Evolutionary conservation across 2,113 vertebrate genomes (phyloP).

Genomic region (Salminus brasiliensis): DNA sequence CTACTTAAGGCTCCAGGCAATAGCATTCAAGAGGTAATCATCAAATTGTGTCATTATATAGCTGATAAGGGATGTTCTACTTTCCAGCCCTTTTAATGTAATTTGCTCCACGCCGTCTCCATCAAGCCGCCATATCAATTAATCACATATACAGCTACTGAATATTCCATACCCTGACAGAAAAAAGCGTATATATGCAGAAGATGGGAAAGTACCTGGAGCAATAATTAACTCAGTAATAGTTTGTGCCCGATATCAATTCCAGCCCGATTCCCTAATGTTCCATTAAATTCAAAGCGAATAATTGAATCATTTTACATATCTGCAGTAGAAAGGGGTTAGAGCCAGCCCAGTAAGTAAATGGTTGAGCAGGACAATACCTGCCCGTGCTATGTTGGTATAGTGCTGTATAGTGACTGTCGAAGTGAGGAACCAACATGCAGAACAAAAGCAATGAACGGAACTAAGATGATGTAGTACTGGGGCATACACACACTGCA

Average conservation of each 20-base stretch:
- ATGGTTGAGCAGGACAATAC: constrained; percentile 47
- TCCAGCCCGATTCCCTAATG: constrained; percentile 57
- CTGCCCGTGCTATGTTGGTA: constrained; percentile 33
- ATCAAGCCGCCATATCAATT: constrained; percentile 52
- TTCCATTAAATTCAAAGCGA: constrained; percentile 56
- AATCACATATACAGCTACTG: constrained; percentile 42
- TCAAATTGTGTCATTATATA: constrained; percentile 40
- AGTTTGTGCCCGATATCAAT: constrained; percentile 59
- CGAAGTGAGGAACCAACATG: constrained; percentile 15
- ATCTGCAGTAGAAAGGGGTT: constrained; percentile 49
- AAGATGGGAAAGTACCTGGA: constrained; percentile 53
- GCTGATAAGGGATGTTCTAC: constrained; percentile 41
- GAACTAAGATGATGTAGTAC: constrained; percentile 30
- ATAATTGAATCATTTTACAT: constrained; percentile 60
- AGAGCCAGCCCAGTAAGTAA: constrained; percentile 28
- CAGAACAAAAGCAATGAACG: constrained; percentile 43
- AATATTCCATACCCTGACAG: constrained; percentile 47
- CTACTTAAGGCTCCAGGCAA: constrained; percentile 22
- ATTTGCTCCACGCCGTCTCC: constrained; percentile 34
- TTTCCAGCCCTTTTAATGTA: constrained; percentile 44
- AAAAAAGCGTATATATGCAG: constrained; percentile 47
- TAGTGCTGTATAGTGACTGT: constrained; percentile 31
- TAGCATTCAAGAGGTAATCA: constrained; percentile 22
- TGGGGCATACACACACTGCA: not conserved
- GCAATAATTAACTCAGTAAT: constrained; percentile 60